A percentile compares a stretch with the other conserved stretches of the same genome.
These are phyloP conservation scores for Nothocercus julius DNA, from an alignment of 2,113 vertebrate genomes.

Conservation along the genomic window DNA sequence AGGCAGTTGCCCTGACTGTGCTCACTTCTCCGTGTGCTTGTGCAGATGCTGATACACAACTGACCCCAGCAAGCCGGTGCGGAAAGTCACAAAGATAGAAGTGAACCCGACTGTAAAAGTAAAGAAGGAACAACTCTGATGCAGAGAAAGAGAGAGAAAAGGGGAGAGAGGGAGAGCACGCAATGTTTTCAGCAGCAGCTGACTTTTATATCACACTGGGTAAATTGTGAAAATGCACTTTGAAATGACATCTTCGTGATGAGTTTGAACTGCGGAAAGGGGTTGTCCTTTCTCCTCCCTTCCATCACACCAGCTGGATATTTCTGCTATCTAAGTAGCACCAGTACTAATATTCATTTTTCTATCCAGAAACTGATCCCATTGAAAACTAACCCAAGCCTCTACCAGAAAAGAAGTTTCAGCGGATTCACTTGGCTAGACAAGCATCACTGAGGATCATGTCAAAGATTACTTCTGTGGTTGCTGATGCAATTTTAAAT, in stretches of 20 bases:
- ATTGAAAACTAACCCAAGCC: neutral
- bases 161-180: neutral
- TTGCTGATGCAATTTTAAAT: neutral
- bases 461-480: neutral
- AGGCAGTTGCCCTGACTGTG: neutral
- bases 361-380: neutral
- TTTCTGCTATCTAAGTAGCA: conserved; percentile 14
- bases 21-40: neutral
- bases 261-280: neutral
- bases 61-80: neutral
- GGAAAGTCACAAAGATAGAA: neutral
- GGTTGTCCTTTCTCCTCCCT: neutral
- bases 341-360: neutral
- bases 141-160: neutral
- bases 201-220: neutral
- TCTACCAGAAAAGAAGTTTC: neutral
- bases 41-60: neutral
- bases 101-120: neutral
- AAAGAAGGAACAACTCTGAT: neutral
- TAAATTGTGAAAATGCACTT: neutral
- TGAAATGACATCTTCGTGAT: neutral
- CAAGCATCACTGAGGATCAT: neutral
- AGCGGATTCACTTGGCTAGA: neutral
- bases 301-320: neutral
- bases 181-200: neutral